Base-by-base conservation (phyloP, 2,113 vertebrate species). In the Spea bombifrons region DNA sequence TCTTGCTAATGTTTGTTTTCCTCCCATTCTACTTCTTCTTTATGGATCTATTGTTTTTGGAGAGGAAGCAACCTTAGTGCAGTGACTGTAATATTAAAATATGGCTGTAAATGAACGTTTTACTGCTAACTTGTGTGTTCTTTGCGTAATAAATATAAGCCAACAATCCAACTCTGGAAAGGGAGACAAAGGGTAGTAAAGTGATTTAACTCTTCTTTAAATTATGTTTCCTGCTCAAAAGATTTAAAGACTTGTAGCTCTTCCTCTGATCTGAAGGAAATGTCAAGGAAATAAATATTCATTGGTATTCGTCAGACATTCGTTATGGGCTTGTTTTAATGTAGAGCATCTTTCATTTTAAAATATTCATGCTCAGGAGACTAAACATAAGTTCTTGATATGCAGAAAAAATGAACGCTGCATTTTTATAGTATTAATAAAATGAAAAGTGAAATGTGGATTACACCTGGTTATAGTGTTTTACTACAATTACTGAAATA, bases 361-460 rank as follows among this genome's bases (percentile, higher is more conserved):
- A 30, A 30, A 30, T 30, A 10, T 52, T 52, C 9, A 52, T 7
- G 50, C 50, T 10, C 50, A 52, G 50, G 50, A 52, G 50, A 52
- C 50, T 52, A 52, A 52, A 7, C 86, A 91, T 88, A 75, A 84
- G 83, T 12, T 82, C 83, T 82, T 78, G 88, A 88, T 85, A 89
- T 91, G 87, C 83, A 82, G 90, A 64, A 61, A 90, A 93, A 92
- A 91, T 89, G 87, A 89, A 53, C 1, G 87, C 86, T 88, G 90
- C 91, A 84, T 86, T 78, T 86, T 90, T 86, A 82, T 75, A 87
- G 84, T 84, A 87, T 71, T 78, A 85, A 87, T 2, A 0, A 88
- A 78, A 86, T 75, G 83, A 89, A 87, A 89, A 81, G 83, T 86
- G 78, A 91, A 89, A 88, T 88, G 88, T 88, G 88, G 63, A 66